Evolutionary conservation across 2,113 vertebrate species (phyloP).

Genomic region (Esox niger): DNA sequence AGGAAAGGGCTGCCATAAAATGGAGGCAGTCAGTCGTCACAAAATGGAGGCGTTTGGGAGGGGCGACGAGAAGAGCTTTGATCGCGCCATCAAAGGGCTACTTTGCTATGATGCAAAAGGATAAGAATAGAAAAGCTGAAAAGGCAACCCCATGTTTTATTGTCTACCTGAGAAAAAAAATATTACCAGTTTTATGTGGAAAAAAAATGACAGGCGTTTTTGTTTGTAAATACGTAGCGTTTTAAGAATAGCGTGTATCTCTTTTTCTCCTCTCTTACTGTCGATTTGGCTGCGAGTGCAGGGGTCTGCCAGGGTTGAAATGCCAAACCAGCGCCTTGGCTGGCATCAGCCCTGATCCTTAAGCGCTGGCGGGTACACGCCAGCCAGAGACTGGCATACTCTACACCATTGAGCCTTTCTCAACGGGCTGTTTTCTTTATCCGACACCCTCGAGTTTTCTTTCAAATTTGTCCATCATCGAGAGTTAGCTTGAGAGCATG

Average conservation of each 20-base stretch:
- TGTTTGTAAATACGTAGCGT: background rate
- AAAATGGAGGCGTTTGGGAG: slow-evolving; percentile 65
- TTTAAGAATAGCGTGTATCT: slow-evolving; percentile 26
- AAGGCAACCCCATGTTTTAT: background rate
- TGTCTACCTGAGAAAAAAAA: background rate
- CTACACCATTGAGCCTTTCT: slow-evolving; percentile 24
- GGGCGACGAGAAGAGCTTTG: slow-evolving; percentile 55
- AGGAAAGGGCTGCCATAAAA: slow-evolving; percentile 53
- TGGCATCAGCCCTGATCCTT: slow-evolving; percentile 75
- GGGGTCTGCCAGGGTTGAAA: slow-evolving; percentile 83
- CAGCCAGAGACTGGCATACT: slow-evolving; percentile 20
- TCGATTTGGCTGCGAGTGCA: slow-evolving; percentile 81
- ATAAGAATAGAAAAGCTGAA: slow-evolving; percentile 15
- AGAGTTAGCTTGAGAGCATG: background rate
- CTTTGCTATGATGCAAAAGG: slow-evolving; percentile 43
- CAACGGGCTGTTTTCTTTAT: background rate
- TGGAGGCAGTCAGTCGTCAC: slow-evolving; percentile 54
- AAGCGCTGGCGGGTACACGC: slow-evolving; percentile 70
- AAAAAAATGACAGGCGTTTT: background rate
- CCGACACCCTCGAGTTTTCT: slow-evolving; percentile 7
- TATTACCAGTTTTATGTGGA: background rate
- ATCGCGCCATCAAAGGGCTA: slow-evolving; percentile 40
- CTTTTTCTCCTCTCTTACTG: slow-evolving; percentile 70
- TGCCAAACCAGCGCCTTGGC: slow-evolving; percentile 82
- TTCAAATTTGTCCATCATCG: slow-evolving; percentile 21